A percentile compares a stretch with the other conserved stretches of the same genome.
Evolutionary conservation across 2,113 vertebrate species (phyloP).

Genomic region (Apteryx owenii): DNA sequence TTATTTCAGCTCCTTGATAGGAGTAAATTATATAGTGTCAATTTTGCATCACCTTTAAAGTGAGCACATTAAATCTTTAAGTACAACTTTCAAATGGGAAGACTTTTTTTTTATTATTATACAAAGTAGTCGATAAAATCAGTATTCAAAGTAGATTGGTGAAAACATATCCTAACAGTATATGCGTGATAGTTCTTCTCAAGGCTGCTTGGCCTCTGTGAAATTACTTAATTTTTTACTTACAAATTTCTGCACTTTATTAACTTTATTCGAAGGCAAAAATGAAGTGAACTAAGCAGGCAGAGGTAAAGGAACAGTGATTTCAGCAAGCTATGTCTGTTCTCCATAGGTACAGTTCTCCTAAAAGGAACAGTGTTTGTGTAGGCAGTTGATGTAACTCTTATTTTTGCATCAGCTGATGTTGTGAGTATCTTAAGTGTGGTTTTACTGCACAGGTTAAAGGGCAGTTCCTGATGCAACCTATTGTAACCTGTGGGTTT

Average conservation of each 20-base stretch:
- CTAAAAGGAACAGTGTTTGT: conserved; percentile 6
- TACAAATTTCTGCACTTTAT: fast-evolving
- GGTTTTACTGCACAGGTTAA: neutral
- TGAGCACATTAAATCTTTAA: neutral
- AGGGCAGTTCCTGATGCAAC: conserved; percentile 38
- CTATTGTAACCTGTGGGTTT: neutral
- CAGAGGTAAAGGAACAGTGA: neutral
- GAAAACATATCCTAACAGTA: neutral
- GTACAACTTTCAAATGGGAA: neutral
- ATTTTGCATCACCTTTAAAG: neutral
- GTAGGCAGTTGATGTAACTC: neutral
- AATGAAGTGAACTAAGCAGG: neutral
- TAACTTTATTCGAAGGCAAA: neutral
- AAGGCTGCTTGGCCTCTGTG: neutral
- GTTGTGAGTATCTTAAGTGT: neutral
- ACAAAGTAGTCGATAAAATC: neutral
- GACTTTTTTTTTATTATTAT: neutral
- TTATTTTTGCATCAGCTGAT: neutral
- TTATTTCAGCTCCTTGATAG: neutral
- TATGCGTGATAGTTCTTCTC: fast-evolving
- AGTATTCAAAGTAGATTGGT: neutral
- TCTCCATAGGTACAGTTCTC: neutral
- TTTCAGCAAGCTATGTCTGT: neutral
- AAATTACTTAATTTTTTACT: fast-evolving
- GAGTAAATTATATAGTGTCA: too few species aligned